A percentile compares a stretch with the other conserved stretches of the same genome.
Conservation (phyloP, 2,797 vertebrate genomes). For the Mus spretus region DNA sequence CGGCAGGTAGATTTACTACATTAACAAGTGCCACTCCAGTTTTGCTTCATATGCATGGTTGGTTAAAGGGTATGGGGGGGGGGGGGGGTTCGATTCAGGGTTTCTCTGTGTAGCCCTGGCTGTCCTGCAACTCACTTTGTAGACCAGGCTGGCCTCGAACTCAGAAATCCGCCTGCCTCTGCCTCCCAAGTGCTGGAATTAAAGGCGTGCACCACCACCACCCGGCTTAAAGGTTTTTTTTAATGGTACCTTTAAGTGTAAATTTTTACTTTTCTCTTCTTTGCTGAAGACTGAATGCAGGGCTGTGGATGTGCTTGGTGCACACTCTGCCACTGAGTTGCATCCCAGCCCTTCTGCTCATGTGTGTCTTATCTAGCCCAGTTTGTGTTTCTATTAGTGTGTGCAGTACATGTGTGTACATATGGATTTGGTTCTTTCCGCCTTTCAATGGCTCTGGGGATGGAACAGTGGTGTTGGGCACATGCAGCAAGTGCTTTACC, state of each 20-base stretch:
- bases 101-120: too few species aligned
- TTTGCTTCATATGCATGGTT: neutral
- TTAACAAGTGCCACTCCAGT: neutral
- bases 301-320: neutral
- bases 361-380: neutral
- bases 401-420: too few species aligned
- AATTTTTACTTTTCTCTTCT: neutral
- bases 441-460: neutral
- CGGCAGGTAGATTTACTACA: neutral
- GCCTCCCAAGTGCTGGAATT: too few species aligned
- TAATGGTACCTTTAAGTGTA: neutral
- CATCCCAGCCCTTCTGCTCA: neutral
- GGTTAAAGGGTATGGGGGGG: neutral
- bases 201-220: too few species aligned
- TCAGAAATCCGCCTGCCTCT: too few species aligned
- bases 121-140: too few species aligned
- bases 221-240: neutral
- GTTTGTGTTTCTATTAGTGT: neutral
- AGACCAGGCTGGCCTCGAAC: too few species aligned
- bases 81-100: too few species aligned
- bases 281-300: neutral
- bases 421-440: neutral
- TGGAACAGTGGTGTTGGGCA: neutral
- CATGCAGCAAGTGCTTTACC: neutral
- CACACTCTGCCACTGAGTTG: neutral